Conservation (phyloP, 2,113 vertebrate genomes). For the Caranx melampygus region DNA sequence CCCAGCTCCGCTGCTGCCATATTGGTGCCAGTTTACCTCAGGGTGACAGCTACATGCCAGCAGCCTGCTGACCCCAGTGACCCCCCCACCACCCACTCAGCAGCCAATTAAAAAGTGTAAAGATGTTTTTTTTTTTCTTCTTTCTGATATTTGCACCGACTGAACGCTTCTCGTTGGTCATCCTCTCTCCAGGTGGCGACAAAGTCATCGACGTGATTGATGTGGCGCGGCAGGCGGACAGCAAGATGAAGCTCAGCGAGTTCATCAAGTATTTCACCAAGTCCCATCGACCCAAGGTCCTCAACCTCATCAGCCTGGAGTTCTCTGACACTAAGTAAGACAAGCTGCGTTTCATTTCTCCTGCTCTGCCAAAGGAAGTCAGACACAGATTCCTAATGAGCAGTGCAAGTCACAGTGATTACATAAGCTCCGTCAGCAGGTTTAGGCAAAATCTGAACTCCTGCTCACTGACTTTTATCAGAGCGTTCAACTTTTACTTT, state of each 20-base stretch:
- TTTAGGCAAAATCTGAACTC: too few relatives aligned
- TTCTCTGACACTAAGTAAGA: slow-evolving; percentile 98
- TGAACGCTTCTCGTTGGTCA: background rate
- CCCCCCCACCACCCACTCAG: slow-evolving; percentile 50
- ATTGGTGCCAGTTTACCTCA: slow-evolving; percentile 65
- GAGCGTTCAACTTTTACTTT: too few relatives aligned
- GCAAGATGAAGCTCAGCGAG: slow-evolving; percentile 97
- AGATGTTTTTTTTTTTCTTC: slow-evolving; percentile 20
- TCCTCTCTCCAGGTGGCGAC: slow-evolving; percentile 87
- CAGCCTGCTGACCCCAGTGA: slow-evolving; percentile 45
- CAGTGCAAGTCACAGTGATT: too few relatives aligned
- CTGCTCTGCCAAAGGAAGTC: background rate
- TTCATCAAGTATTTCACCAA: slow-evolving; percentile 96
- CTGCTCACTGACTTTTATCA: too few relatives aligned
- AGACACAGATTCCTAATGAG: background rate
- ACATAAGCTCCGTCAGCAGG: too few relatives aligned
- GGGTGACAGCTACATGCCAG: slow-evolving; percentile 61
- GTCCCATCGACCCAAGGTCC: slow-evolving; percentile 92
- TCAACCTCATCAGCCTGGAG: slow-evolving; percentile 99
- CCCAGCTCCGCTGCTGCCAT: slow-evolving; percentile 36
- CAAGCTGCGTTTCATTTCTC: background rate
- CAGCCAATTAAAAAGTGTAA: slow-evolving; percentile 57
- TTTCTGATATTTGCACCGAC: background rate
- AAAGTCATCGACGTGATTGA: slow-evolving; percentile 99
- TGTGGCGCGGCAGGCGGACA: slow-evolving; percentile 98